A percentile compares a stretch with the other conserved stretches of the same genome.
phyloP scores from a whole-genome alignment of 2,888 invertebrate genomes.

The Andrena marginata region DNA sequence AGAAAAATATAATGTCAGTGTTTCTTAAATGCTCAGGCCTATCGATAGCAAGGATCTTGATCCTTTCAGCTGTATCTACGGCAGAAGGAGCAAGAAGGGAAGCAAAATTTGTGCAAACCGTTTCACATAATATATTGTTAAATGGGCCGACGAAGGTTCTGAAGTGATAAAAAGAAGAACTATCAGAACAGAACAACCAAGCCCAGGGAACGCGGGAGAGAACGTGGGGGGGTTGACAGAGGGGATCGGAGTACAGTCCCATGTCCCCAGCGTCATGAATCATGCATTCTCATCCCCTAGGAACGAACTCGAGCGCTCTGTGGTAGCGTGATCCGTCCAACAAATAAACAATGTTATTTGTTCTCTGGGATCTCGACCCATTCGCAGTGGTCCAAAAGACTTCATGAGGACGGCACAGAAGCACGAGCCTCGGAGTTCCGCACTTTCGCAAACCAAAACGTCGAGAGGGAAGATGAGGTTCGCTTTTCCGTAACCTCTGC shows the following conservation, averaged over 20 bases:
- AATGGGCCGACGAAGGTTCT: constrained; percentile 29
- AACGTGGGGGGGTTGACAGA: constrained; percentile 10
- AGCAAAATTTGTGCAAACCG: constrained; percentile 62
- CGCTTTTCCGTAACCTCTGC: constrained; percentile 19
- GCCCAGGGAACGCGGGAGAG: constrained; percentile 31
- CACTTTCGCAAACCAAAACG: constrained; percentile 63
- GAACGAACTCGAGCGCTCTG: constrained; percentile 72
- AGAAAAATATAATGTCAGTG: too few species aligned
- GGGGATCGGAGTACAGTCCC: constrained; percentile 70
- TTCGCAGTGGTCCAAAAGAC: constrained; percentile 69
- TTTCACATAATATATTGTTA: constrained; percentile 55
- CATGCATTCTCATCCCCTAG: constrained; percentile 79
- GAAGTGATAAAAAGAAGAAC: constrained; percentile 47
- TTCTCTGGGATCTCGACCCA: constrained; percentile 73
- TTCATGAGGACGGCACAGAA: constrained; percentile 60
- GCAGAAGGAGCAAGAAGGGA: constrained; percentile 26
- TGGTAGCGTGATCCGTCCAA: constrained; percentile 73
- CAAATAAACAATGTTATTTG: constrained; percentile 83
- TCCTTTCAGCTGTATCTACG: neutral
- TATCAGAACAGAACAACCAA: constrained; percentile 34
- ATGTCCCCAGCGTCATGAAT: constrained; percentile 80
- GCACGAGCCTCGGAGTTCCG: constrained; percentile 57
- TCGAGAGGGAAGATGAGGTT: constrained; percentile 31
- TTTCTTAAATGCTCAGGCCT: too few species aligned
- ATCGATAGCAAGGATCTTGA: neutral